phyloP scores from a whole-genome alignment of 2,797 vertebrate genomes.

The Triplophysa yarkandensis region DNA sequence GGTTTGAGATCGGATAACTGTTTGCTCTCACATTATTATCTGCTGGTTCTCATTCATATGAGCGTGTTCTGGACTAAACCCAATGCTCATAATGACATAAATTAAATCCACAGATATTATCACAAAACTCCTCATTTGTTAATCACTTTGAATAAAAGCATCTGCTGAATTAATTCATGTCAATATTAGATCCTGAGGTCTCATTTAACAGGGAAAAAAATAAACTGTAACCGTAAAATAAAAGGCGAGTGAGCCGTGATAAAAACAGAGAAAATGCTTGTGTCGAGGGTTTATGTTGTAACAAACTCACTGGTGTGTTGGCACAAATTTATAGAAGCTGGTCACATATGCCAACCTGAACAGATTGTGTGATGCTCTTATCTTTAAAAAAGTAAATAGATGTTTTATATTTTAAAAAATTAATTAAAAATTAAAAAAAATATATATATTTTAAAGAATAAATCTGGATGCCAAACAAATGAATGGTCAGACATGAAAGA shows the following conservation, averaged over 20 bases:
- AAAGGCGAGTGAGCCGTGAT: too few relatives aligned
- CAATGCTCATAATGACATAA: neutral
- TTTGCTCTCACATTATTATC: slow-evolving; percentile 9
- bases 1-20: slow-evolving; percentile 26
- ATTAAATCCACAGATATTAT: neutral
- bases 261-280: neutral
- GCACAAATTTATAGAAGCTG: too few relatives aligned
- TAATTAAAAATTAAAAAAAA: too few relatives aligned
- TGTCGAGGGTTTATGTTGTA: neutral
- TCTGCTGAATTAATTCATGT: neutral
- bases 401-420: too few relatives aligned
- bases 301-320: neutral
- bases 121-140: neutral
- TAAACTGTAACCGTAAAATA: too few relatives aligned
- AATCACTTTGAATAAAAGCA: neutral
- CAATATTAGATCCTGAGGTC: neutral
- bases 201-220: neutral
- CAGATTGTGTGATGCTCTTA: neutral
- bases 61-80: neutral
- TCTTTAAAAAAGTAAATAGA: neutral
- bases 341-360: neutral
- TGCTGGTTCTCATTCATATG: slow-evolving; percentile 3
- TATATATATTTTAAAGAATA: too few relatives aligned
- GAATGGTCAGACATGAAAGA: neutral
- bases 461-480: too few relatives aligned